Evolutionary conservation across 2,797 vertebrate genomes (phyloP), one percentile per base, ranked within the genome.

Genomic region (Diglossa cyanea): DNA sequence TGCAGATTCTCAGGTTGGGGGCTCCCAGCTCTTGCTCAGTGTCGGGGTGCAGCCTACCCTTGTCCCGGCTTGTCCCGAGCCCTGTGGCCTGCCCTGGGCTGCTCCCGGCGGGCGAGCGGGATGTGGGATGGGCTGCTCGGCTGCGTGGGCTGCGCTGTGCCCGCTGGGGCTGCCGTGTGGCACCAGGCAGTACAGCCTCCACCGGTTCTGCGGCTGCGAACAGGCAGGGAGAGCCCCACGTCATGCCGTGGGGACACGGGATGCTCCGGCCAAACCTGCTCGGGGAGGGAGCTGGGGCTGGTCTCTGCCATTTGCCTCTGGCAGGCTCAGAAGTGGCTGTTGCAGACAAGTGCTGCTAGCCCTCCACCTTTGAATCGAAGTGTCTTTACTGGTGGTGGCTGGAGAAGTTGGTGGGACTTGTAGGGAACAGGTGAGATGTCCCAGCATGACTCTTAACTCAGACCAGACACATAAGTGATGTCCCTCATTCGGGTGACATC

Each of bases 181-280:
- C 84, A 91, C 93, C 89, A 81, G 77, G 77, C 45, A 80, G 53
- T 67, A 61, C 95, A 94, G 95, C 82, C 25, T 65, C 65, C 92
- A 80, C 95, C 86, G 73, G 95, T 93, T 93, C 90, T 83, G 86
- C 5, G 54, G 92, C 81, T 96, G 90, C 13, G 55, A 93, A 94
- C 78, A 45, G 85, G 67, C 48, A 33, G 28, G 28, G 37, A 78
- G 42, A 87, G 75, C 85, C 72, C 13, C 4, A 5, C 5, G 18
- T 66, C 68, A 1, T 26, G 50, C 58, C 79, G 10, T 0, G 5
- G 81, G 33, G 31, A 74, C 70, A 81, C 5, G 6, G 86, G 66
- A 33, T 66, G 47, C 73, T 62, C 76, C 1, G 0, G 90, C 80
- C 62, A 76, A 84, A 95, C 92, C 93, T 93, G 93, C 92, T 90